Base-by-base conservation (phyloP, 2,888 invertebrate genomes). In the Drosophila infuscata region DNA sequence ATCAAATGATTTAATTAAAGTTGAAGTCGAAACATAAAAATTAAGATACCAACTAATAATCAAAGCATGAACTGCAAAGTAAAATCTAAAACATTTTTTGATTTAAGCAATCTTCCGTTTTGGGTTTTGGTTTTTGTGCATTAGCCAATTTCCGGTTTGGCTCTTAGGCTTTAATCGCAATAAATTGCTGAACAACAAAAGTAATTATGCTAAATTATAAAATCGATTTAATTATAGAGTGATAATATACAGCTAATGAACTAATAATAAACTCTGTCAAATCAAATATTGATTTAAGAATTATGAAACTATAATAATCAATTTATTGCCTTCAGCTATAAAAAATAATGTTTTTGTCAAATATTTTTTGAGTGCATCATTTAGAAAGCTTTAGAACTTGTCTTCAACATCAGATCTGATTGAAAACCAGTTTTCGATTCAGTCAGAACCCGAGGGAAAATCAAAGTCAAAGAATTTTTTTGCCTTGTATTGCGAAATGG, bases 131-230 rank as follows among this genome's bases (percentile, higher is more conserved):
- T 41, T 29, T 65, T 69, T 59, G 64, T 68, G 63, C 56, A 70
- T 83, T 81, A 51, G 58, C 56, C 53, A 84, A 89, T 89, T 84
- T 84, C 84, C 89, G 72, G 88, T 81, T 89, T 73, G 15, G 33
- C 46, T 49, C 46, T 43, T 48, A 33, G 5, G 33, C 15, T 49
- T 41, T 61, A 17, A 12, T 32, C 3, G 25, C n/a, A 8, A 33
- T 53, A 53, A 46, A 54, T 20, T 38, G 41, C 46, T 25, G 51
- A 43, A 17, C 33, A 61, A 49, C 33, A 25, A n/a, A 20, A 29
- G 48, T 53, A 29, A 58, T 61, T 56, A 63, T 67, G 58, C 54
- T n/a, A 43, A 74, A 46, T 35, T 25, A 49, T 58, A 15, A 33
- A 56, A 30, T 36, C 41, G 8, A 36, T 70, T 75, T 61, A 79